phyloP scores from a whole-genome alignment of 2,888 invertebrate genomes.

The Netelia virgata region DNA sequence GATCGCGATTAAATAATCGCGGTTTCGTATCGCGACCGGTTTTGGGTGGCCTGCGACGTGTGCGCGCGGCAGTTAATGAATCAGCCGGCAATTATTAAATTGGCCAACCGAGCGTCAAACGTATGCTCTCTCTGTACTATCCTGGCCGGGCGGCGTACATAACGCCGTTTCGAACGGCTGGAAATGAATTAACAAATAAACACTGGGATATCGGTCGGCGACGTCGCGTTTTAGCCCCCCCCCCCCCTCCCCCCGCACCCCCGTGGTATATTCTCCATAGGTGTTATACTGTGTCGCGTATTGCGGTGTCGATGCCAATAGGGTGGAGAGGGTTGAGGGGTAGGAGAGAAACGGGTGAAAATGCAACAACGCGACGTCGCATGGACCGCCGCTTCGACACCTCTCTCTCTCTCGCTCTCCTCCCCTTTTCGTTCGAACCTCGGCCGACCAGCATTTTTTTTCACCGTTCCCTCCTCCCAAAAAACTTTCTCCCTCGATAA shows the following conservation, averaged over 20 bases:
- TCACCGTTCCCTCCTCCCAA: constrained; percentile 6
- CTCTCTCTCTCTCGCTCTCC: constrained; percentile 31
- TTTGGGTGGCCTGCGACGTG: constrained; percentile 32
- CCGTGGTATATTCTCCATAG: constrained; percentile 27
- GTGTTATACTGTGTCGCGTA: constrained; percentile 42
- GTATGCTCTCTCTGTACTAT: constrained; percentile 62
- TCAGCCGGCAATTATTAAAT: constrained; percentile 78
- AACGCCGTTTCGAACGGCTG: constrained; percentile 32
- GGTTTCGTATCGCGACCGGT: constrained; percentile 42
- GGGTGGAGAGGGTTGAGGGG: constrained; percentile 20
- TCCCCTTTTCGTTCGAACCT: neutral
- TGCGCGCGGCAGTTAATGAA: constrained; percentile 70
- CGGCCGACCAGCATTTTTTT: neutral
- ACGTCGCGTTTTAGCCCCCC: constrained; percentile 39
- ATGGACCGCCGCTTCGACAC: constrained; percentile 65
- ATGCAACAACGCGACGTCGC: constrained; percentile 23
- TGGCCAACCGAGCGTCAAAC: constrained; percentile 74
- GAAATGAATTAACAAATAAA: constrained; percentile 76
- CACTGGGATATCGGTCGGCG: constrained; percentile 63
- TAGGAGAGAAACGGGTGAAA: constrained; percentile 11
- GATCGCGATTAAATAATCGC: constrained; percentile 55
- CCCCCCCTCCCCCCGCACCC: no score
- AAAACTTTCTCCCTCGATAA: constrained; percentile 28
- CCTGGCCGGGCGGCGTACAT: neutral
- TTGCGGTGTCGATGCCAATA: constrained; percentile 21